Conservation (phyloP, 2,113 vertebrate genomes). For the Tragelaphus scriptus region DNA sequence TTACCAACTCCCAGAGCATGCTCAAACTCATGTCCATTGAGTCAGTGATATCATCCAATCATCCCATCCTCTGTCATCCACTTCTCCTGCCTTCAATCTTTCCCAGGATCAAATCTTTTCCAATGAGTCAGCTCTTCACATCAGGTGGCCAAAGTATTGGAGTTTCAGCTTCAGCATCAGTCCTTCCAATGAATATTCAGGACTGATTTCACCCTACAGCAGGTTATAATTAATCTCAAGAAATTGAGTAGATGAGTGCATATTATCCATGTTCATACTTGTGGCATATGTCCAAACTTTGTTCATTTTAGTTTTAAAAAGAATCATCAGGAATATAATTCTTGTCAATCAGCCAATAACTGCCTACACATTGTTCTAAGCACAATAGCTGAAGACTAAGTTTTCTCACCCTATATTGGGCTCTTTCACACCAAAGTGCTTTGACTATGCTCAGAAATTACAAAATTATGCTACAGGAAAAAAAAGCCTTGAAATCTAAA, state of each 20-base stretch:
- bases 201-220: background rate
- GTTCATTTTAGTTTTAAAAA: slow-evolving; percentile 7
- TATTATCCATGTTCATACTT: slow-evolving; percentile 30
- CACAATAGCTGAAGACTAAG: background rate
- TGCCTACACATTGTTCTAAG: background rate
- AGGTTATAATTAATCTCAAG: slow-evolving; percentile 46
- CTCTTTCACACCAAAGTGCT: background rate
- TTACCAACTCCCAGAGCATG: background rate
- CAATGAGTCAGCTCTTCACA: background rate
- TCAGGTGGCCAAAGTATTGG: background rate
- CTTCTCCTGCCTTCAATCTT: background rate
- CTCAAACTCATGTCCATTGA: background rate
- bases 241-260: background rate
- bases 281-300: slow-evolving; percentile 15
- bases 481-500: background rate
- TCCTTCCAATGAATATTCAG: background rate
- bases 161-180: background rate
- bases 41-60: background rate
- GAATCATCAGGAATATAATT: slow-evolving; percentile 18
- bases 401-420: background rate
- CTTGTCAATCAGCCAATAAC: slow-evolving; percentile 21
- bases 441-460: background rate
- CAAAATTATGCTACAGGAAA: background rate
- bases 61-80: background rate
- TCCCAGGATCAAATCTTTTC: background rate